These are phyloP conservation scores for Chrysolina americana DNA, from an alignment of 2,888 invertebrate species.

Conservation along the genomic window DNA sequence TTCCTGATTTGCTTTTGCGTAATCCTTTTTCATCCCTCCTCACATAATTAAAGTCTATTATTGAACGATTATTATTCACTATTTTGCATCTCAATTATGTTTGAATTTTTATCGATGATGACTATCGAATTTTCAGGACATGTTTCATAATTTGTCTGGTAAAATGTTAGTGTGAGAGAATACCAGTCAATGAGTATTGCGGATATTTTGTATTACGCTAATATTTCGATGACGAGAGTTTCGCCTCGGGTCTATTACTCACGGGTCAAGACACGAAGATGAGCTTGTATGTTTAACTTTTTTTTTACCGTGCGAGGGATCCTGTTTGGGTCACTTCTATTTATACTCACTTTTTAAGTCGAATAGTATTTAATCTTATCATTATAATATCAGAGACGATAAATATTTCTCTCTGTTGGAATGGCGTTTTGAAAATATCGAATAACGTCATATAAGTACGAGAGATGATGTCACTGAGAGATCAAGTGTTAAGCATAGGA, in stretches of 20 bases:
- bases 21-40: too few species aligned
- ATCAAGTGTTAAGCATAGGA: too few species aligned
- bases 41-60: too few species aligned
- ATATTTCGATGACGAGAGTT: conserved; percentile 21
- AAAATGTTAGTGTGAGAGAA: not conserved
- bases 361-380: not conserved
- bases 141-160: conserved; percentile 2
- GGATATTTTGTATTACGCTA: conserved; percentile 17
- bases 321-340: conserved; percentile 24
- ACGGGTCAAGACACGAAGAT: conserved; percentile 34
- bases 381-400: not conserved
- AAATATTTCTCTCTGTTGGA: not conserved
- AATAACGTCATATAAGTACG: not conserved
- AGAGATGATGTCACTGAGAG: not conserved
- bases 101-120: not conserved
- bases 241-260: conserved; percentile 28
- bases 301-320: conserved; percentile 1
- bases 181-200: conserved; percentile 15
- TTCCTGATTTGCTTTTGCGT: too few species aligned
- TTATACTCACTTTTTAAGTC: not conserved
- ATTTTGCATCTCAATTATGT: not conserved
- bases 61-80: too few species aligned
- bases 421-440: not conserved
- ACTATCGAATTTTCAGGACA: not conserved
- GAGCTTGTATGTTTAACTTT: conserved; percentile 22